Percentiles rank a stretch among this genome's conserved stretches.
These are phyloP conservation scores for Hydrozoanthus tunicans DNA, from an alignment of 64 coral and sea anemone species.

Conservation along the genomic window DNA sequence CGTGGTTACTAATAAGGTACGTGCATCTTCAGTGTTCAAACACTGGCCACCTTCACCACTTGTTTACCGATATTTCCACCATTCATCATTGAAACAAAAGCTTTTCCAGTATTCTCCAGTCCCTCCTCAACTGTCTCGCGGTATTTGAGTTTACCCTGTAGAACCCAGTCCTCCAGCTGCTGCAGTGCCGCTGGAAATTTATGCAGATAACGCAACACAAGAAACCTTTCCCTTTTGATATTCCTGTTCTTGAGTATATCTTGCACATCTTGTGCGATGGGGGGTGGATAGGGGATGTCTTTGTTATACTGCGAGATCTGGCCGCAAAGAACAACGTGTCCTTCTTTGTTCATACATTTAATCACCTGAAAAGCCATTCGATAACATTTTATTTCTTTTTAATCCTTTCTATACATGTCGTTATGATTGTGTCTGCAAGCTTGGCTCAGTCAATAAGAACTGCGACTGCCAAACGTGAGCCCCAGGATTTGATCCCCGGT, in stretches of 20 bases:
- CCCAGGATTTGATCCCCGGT: too few relatives aligned
- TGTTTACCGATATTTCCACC: constrained; percentile 92
- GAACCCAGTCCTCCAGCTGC: constrained; percentile 74
- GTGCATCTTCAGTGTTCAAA: neutral
- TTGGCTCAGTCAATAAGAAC: too few relatives aligned
- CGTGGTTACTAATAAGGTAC: neutral
- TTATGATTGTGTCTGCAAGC: too few relatives aligned
- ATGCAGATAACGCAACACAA: constrained; percentile 58
- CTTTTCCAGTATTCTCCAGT: constrained; percentile 71
- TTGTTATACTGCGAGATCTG: constrained; percentile 89
- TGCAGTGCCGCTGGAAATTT: constrained; percentile 48
- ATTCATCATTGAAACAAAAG: constrained; percentile 86
- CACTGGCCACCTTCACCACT: constrained; percentile 62
- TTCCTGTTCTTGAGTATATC: constrained; percentile 56
- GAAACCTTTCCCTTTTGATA: constrained; percentile 74
- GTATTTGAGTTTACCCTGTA: constrained; percentile 76
- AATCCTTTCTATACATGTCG: too few relatives aligned
- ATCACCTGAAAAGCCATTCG: constrained; percentile 61
- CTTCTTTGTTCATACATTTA: constrained; percentile 77
- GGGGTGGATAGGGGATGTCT: constrained; percentile 73
- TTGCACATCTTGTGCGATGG: constrained; percentile 59
- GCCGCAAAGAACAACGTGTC: constrained; percentile 82
- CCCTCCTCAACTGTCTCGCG: constrained; percentile 76
- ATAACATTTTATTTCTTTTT: neutral
- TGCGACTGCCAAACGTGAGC: too few relatives aligned